A percentile compares a stretch with the other conserved stretches of the same genome.
Conservation (phyloP, 92 coral and sea anemone genomes). For the Palythoa grandis region DNA sequence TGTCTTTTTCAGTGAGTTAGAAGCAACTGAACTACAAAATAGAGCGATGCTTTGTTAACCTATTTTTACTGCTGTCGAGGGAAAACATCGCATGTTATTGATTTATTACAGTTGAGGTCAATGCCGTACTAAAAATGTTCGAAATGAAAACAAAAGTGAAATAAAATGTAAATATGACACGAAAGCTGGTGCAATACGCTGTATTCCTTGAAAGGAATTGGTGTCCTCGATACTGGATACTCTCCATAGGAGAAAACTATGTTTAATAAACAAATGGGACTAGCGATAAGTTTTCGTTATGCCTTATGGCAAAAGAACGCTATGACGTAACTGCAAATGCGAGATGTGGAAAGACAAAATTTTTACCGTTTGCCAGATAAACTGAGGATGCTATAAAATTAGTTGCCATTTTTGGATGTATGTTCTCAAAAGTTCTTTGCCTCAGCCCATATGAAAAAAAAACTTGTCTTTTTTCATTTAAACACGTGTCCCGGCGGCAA, state of each 20-base stretch:
- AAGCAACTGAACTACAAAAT: no score
- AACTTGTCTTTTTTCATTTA: not conserved
- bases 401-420: conserved; percentile 16
- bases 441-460: not conserved
- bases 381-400: conserved; percentile 23
- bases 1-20: no score
- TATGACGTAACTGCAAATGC: not conserved
- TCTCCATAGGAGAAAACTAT: no score
- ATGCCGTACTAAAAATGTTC: not conserved
- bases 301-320: not conserved
- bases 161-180: not conserved
- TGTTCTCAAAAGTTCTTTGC: not conserved
- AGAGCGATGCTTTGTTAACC: no score
- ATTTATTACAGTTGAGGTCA: not conserved
- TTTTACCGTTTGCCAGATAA: conserved; percentile 30
- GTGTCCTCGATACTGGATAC: no score
- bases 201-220: no score
- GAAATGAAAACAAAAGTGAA: not conserved
- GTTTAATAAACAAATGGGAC: no score
- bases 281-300: not conserved
- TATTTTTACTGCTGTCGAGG: no score
- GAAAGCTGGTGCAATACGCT: not conserved
- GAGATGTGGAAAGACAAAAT: not conserved
- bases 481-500: not conserved
- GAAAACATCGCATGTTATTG: no score